Evolutionary conservation across 2,888 invertebrate species (phyloP), one percentile per base, ranked within the genome.

Genomic region (Julus scanicus): DNA sequence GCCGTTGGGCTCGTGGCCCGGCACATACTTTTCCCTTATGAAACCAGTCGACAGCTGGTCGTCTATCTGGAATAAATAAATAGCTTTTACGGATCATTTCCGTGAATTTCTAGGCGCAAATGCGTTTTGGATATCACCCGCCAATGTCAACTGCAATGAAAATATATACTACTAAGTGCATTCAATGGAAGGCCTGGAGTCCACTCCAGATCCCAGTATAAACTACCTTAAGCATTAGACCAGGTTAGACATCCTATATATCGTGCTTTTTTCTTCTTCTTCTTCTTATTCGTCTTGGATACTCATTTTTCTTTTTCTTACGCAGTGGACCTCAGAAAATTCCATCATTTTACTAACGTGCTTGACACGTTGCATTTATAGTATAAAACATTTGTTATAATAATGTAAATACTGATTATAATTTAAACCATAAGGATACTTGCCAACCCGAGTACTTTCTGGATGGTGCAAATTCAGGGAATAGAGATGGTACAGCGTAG

Each of bases 1-100:
- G 71, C 71, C 71, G 6, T 29, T 71, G 71, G 71, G 71, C 71
- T 71, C 29, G 29, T 29, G 29, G 71, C 71, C 29, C 29, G 29
- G 20, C 71, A 71, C 71, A 71, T 71, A 71, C 29, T 71, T 71
- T 71, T 71, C 29, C 71, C 71, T 71, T 71, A 71, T 71, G 71
- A 71, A 71, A 71, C 71, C 71, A 71, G 71, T 71, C 71, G 71
- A 71, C 71, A 71, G 71, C 71, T 71, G 71, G 71, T 71, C 71
- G 71, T 71, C 71, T 71, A 71, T 71, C 71, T 29, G 71, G 71
- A 71, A 71, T 71, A 71, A 71, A 71, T 71, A 71, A 71, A 71
- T 71, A 71, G 71, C 71, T 71, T 71, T 71, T 71, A 71, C 71
- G 71, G 71, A 71, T 71, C 71, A 71, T 71, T 71, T 71, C 71